A percentile compares a stretch with the other conserved stretches of the same genome.
These are phyloP conservation scores for Onychorhynchus coronatus DNA, from an alignment of 2,113 vertebrate species.

Conservation along the genomic window DNA sequence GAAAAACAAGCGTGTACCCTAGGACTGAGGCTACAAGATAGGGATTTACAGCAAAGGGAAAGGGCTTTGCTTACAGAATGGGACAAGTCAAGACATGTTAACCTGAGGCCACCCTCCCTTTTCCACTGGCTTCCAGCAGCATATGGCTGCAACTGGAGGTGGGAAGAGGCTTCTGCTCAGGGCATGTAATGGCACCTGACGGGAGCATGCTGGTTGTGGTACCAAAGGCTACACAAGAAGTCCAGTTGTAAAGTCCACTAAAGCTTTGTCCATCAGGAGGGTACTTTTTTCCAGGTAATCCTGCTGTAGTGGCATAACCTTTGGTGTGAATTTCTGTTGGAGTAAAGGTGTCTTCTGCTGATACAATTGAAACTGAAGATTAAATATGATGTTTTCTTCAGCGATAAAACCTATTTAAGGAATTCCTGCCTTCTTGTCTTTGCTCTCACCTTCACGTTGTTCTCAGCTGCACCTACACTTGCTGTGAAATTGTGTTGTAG, in stretches of 20 bases:
- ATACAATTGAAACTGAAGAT: neutral
- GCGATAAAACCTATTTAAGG: neutral
- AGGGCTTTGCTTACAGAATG: neutral
- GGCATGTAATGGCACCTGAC: neutral
- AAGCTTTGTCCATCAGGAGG: neutral
- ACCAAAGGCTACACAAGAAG: neutral
- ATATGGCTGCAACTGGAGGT: fast-evolving
- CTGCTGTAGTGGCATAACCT: neutral
- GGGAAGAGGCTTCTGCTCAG: neutral
- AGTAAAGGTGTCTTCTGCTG: neutral
- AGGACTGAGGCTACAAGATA: slow-evolving; percentile 15
- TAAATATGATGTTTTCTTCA: neutral
- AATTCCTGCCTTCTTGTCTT: neutral
- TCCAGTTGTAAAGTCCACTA: neutral
- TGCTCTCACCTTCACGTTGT: neutral
- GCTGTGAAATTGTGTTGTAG: neutral
- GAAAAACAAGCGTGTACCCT: slow-evolving; percentile 27
- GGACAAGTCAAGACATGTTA: slow-evolving; percentile 31
- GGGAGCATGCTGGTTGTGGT: neutral
- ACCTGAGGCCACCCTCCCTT: neutral
- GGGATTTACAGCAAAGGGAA: neutral
- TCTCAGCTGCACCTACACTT: neutral
- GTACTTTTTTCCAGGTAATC: neutral
- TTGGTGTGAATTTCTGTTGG: neutral
- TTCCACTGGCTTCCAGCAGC: neutral